Conservation (phyloP, 2,113 vertebrate species). For the Amphilophus citrinellus region DNA sequence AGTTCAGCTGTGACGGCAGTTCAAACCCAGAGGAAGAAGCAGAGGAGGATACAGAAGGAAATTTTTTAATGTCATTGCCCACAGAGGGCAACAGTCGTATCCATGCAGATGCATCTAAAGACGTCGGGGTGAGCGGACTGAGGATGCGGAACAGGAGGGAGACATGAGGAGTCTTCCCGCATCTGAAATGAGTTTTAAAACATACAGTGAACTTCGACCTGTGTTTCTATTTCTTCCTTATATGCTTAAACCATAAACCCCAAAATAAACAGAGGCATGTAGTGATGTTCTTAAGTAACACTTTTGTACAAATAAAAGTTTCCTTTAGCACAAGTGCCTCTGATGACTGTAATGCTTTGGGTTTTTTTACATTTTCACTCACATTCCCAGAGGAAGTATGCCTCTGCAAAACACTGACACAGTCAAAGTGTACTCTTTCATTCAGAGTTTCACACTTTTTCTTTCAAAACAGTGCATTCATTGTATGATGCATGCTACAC, state of each 20-base stretch:
- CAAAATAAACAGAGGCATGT: not conserved
- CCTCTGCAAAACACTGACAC: not conserved
- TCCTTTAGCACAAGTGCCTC: not conserved
- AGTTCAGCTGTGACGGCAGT: constrained; percentile 78
- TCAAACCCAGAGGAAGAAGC: constrained; percentile 82
- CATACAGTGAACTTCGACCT: not conserved
- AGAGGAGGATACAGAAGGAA: constrained; percentile 65
- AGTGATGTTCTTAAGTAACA: not conserved
- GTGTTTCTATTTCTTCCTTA: not conserved
- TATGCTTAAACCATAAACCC: constrained; percentile 1
- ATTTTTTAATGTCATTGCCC: constrained; percentile 13
- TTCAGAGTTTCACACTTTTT: not conserved
- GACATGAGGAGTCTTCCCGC: constrained; percentile 26
- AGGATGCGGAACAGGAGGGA: constrained; percentile 77
- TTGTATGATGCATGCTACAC: not conserved
- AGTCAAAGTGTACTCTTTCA: not conserved
- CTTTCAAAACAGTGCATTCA: not conserved
- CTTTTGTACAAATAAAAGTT: not conserved
- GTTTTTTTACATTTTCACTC: not conserved
- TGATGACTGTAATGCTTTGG: not conserved
- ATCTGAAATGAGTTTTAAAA: not conserved
- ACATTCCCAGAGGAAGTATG: not conserved
- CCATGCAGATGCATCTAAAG: constrained; percentile 26
- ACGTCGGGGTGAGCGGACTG: constrained; percentile 64
- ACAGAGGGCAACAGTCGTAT: constrained; percentile 38